phyloP scores from a whole-genome alignment of 2,797 vertebrate genomes.

The Poecilia picta region DNA sequence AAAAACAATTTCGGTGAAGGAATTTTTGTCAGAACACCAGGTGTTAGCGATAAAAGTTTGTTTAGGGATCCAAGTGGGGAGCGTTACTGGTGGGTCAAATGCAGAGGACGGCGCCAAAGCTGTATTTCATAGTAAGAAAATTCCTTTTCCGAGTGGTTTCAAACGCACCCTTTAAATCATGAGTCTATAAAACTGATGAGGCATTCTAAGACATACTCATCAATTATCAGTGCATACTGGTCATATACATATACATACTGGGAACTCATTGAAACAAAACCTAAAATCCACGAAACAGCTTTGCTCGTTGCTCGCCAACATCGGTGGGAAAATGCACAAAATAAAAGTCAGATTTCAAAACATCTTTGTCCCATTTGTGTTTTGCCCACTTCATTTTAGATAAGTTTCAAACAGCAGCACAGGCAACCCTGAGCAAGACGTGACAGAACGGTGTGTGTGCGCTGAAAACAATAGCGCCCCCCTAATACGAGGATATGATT shows the following conservation, averaged over 20 bases:
- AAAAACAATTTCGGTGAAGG: constrained; percentile 56
- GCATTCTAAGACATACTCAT: neutral
- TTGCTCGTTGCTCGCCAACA: neutral
- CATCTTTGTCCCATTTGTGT: neutral
- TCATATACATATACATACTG: neutral
- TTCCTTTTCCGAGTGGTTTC: constrained; percentile 22
- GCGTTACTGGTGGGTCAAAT: constrained; percentile 1
- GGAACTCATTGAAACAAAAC: neutral
- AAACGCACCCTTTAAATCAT: constrained; percentile 8
- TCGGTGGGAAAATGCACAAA: neutral
- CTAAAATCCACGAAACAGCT: neutral
- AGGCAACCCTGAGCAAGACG: neutral
- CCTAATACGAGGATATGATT: constrained; percentile 1
- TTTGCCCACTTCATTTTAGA: neutral
- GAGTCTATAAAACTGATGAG: constrained; percentile 11
- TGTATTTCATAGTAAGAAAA: neutral
- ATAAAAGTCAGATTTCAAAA: neutral
- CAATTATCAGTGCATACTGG: constrained; percentile 3
- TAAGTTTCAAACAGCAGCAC: neutral
- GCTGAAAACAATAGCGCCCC: neutral
- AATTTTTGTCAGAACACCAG: constrained; percentile 53
- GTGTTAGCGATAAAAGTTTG: constrained; percentile 1
- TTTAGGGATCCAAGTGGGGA: constrained; percentile 1
- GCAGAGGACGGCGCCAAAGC: constrained; percentile 28
- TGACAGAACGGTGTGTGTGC: neutral